These are phyloP conservation scores for Diabrotica balteata DNA, from an alignment of 2,888 invertebrate species.

Conservation along the genomic window DNA sequence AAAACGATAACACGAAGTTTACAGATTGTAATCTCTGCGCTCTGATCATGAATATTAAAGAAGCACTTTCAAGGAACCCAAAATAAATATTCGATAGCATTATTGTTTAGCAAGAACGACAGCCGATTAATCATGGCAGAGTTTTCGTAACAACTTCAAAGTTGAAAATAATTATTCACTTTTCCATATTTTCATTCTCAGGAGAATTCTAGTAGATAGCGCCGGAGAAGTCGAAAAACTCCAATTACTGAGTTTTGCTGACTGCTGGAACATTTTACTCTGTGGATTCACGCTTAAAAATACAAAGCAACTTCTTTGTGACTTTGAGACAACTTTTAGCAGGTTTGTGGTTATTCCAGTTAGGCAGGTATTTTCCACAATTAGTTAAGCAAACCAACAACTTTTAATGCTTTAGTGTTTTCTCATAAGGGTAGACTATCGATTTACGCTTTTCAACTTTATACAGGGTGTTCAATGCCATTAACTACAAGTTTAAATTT, in stretches of 20 bases:
- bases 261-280: slow-evolving; percentile 24
- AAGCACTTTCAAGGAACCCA: not conserved
- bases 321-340: slow-evolving; percentile 19
- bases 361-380: slow-evolving; percentile 17
- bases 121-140: slow-evolving; percentile 18
- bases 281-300: slow-evolving; percentile 21
- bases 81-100: slow-evolving; percentile 2
- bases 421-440: not conserved
- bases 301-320: slow-evolving; percentile 19
- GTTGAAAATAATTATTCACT: slow-evolving; percentile 25
- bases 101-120: slow-evolving; percentile 12
- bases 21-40: too few species aligned
- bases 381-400: slow-evolving; percentile 19
- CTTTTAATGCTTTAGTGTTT: slow-evolving; percentile 3
- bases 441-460: too few species aligned
- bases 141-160: slow-evolving; percentile 12
- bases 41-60: too few species aligned
- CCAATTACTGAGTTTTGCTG: slow-evolving; percentile 27
- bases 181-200: slow-evolving; percentile 21
- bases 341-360: slow-evolving; percentile 16
- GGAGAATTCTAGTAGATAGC: slow-evolving; percentile 26
- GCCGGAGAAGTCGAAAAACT: slow-evolving; percentile 16
- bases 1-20: too few species aligned
- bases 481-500: too few species aligned
- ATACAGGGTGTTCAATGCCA: too few species aligned